Base-by-base conservation (phyloP, 2,113 vertebrate genomes). In the Terrapene triunguis region DNA sequence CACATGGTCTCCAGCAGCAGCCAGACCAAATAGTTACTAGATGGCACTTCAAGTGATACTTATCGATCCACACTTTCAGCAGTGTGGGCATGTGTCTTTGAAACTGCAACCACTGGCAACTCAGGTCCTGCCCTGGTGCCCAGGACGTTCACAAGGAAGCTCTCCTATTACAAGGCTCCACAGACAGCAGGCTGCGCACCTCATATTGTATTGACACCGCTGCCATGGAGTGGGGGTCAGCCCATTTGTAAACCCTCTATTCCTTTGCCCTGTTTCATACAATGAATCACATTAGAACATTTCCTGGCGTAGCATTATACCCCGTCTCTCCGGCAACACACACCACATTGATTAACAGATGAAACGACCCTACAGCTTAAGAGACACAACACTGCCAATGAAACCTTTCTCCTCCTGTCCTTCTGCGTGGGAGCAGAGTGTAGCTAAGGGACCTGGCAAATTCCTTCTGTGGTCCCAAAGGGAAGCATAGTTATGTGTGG, bases 131-230 rank as follows among this genome's bases (percentile, higher is more conserved):
- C 29, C 29, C 80, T 90, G 72, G n/a, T 80, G 0, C 47, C 74
- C 1, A 54, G 19, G 72, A 74, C 2, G 21, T 22, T 2, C 1
- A 1, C 25, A 25, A 1, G 4, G 32, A 91, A 8, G 3, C 8
- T 59, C 35, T 78, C 38, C 80, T 50, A 54, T 38, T 9, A 65
- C 72, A 17, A 53, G 4, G 10, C 57, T 85, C 32, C 84, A 16
- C 21, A 24, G 38, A 25, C 19, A 42, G 38, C 62, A 81, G 82
- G 38, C 29, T 95, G 2, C 10, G 17, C 10, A 4, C 5, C 54
- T n/a, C 22, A 8, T 72, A 55, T 4, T 5, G 9, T 44, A 27
- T 1, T 32, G 32, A 35, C 47, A 27, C 10, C 27, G 5, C 5
- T 53, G 57, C 0, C 8, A 19, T 27, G 88, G 6, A 42, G 84